Conservation (phyloP, 2,888 invertebrate species). For the Drosophila mimica region DNA sequence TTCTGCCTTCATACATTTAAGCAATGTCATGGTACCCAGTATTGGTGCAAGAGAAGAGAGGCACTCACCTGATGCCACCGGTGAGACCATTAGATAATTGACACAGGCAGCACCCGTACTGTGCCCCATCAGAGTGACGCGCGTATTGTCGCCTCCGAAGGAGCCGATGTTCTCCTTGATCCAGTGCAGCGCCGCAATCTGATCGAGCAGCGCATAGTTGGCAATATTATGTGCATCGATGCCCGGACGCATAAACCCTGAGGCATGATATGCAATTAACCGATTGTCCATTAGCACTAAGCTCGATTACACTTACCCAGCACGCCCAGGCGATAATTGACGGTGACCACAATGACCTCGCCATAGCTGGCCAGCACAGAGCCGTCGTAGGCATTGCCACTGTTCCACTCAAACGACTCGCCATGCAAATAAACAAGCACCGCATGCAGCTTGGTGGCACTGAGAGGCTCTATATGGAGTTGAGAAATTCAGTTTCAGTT, state of each 20-base stretch:
- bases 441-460: slow-evolving; percentile 88
- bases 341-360: slow-evolving; percentile 93
- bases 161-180: slow-evolving; percentile 95
- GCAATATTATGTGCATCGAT: slow-evolving; percentile 90
- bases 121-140: slow-evolving; percentile 97
- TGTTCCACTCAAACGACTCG: slow-evolving; percentile 98
- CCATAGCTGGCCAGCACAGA: slow-evolving; percentile 96
- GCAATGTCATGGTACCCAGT: neutral
- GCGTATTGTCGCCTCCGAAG: slow-evolving; percentile 94
- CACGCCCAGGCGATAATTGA: slow-evolving; percentile 93
- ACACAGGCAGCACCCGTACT: slow-evolving; percentile 97
- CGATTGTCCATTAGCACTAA: slow-evolving; percentile 3
- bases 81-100: slow-evolving; percentile 96
- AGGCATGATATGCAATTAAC: slow-evolving; percentile 10
- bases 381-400: slow-evolving; percentile 98
- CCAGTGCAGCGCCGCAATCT: slow-evolving; percentile 97
- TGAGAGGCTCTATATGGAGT: slow-evolving; percentile 76
- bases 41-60: neutral
- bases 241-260: slow-evolving; percentile 93
- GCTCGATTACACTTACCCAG: slow-evolving; percentile 87
- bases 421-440: slow-evolving; percentile 97
- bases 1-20: neutral
- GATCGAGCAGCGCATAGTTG: slow-evolving; percentile 97
- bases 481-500: slow-evolving; percentile 2
- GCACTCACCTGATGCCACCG: slow-evolving; percentile 89